Evolutionary conservation across 2,888 invertebrate genomes (phyloP).

Genomic region (Stictocephala bisonia): DNA sequence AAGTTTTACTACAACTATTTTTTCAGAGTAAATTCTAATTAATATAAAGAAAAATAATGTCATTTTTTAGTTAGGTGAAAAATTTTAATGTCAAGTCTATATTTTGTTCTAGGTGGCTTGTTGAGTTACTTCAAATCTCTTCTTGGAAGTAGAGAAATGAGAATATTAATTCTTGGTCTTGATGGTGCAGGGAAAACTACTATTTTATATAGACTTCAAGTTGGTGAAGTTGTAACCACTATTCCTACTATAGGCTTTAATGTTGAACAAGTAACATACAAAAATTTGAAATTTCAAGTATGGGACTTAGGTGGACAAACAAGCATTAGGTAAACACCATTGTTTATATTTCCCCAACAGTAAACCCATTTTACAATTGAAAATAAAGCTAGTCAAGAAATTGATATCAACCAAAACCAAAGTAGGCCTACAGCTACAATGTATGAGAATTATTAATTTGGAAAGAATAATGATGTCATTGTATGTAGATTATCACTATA

Average conservation of each 20-base stretch:
- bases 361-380: background rate
- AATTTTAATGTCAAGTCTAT: too few relatives aligned
- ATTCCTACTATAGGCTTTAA: slow-evolving; percentile 99
- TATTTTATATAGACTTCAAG: slow-evolving; percentile 90
- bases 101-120: slow-evolving; percentile 81
- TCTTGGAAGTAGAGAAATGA: slow-evolving; percentile 96
- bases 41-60: too few relatives aligned
- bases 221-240: slow-evolving; percentile 98
- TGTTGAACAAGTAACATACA: slow-evolving; percentile 98
- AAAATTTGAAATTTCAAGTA: slow-evolving; percentile 99
- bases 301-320: slow-evolving; percentile 99
- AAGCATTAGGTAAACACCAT: slow-evolving; percentile 83
- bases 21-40: too few relatives aligned
- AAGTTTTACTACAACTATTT: too few relatives aligned
- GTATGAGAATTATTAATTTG: background rate
- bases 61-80: too few relatives aligned
- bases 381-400: too few relatives aligned
- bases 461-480: background rate
- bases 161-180: slow-evolving; percentile 96
- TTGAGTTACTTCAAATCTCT: slow-evolving; percentile 96
- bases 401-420: background rate
- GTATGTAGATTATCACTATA: slow-evolving; percentile 10
- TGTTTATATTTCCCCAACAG: background rate
- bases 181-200: slow-evolving; percentile 99
- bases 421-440: background rate